These are phyloP conservation scores for Capromys pilorides DNA, from an alignment of 2,797 vertebrate genomes.

Conservation along the genomic window DNA sequence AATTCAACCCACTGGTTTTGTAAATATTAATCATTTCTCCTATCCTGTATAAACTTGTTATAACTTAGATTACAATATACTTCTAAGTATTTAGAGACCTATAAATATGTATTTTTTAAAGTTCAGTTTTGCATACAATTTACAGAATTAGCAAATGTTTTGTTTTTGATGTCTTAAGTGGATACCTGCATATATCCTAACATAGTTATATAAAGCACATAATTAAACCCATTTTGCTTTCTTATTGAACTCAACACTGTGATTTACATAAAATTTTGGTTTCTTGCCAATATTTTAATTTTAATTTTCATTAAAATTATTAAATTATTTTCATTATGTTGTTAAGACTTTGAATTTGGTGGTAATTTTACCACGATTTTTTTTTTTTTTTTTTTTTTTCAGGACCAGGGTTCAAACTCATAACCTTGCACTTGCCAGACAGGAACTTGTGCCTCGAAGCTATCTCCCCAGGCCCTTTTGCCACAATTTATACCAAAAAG, in stretches of 20 bases:
- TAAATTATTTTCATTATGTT: too few species aligned
- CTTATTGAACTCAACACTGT: not conserved
- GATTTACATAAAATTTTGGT: not conserved
- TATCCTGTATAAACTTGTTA: not conserved
- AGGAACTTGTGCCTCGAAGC: too few species aligned
- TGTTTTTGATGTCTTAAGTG: not conserved
- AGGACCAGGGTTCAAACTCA: too few species aligned
- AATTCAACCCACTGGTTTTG: not conserved
- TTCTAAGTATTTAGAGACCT: not conserved
- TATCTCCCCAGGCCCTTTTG: not conserved
- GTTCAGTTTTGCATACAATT: not conserved
- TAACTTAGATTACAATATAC: not conserved
- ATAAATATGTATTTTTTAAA: not conserved
- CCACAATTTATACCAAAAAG: not conserved
- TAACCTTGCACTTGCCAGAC: too few species aligned
- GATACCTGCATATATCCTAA: not conserved
- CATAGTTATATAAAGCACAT: not conserved
- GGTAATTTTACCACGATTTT: not conserved
- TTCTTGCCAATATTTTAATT: not conserved
- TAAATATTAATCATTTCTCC: not conserved
- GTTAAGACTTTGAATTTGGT: not conserved
- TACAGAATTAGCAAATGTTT: not conserved
- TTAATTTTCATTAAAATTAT: too few species aligned
- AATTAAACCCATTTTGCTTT: not conserved
- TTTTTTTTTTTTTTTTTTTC: too few species aligned